Evolutionary conservation across 2,888 invertebrate genomes (phyloP).

Genomic region (Hylaea fasciaria): DNA sequence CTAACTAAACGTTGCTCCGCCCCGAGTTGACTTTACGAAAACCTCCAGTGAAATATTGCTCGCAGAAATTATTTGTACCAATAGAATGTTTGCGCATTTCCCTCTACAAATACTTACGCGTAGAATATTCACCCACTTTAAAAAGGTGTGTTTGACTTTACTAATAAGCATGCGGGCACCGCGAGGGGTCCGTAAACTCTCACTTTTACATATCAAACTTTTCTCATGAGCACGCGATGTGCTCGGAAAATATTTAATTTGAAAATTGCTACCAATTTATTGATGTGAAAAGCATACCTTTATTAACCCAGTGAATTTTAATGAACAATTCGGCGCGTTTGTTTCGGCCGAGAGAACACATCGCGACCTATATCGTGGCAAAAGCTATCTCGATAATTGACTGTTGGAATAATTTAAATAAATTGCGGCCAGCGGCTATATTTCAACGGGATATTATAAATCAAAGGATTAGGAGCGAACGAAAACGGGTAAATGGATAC

Average conservation of each 20-base stretch:
- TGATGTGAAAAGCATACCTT: slow-evolving; percentile 46
- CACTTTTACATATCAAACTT: slow-evolving; percentile 63
- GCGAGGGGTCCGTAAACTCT: slow-evolving; percentile 47
- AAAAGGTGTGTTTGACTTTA: slow-evolving; percentile 82
- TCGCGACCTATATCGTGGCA: slow-evolving; percentile 60
- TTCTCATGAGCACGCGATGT: slow-evolving; percentile 45
- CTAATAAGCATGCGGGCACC: slow-evolving; percentile 75
- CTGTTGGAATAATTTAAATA: slow-evolving; percentile 82
- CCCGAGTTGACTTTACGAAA: slow-evolving; percentile 62
- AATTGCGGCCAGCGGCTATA: slow-evolving; percentile 77
- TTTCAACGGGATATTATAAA: slow-evolving; percentile 79
- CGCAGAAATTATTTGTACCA: slow-evolving; percentile 80
- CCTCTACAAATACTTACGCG: slow-evolving; percentile 73
- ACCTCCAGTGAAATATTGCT: slow-evolving; percentile 74
- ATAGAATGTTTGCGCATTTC: slow-evolving; percentile 76
- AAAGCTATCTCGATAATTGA: slow-evolving; percentile 83
- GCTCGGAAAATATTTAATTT: slow-evolving; percentile 40
- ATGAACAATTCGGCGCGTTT: slow-evolving; percentile 51
- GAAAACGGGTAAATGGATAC: slow-evolving; percentile 76
- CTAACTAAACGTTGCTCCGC: slow-evolving; percentile 67
- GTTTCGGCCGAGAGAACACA: slow-evolving; percentile 53
- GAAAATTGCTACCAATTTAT: slow-evolving; percentile 48
- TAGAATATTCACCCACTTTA: slow-evolving; percentile 68
- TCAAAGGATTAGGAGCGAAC: slow-evolving; percentile 78
- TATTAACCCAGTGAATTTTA: slow-evolving; percentile 49